phyloP scores from a whole-genome alignment of 2,113 vertebrate species.

The Pithys albifrons region DNA sequence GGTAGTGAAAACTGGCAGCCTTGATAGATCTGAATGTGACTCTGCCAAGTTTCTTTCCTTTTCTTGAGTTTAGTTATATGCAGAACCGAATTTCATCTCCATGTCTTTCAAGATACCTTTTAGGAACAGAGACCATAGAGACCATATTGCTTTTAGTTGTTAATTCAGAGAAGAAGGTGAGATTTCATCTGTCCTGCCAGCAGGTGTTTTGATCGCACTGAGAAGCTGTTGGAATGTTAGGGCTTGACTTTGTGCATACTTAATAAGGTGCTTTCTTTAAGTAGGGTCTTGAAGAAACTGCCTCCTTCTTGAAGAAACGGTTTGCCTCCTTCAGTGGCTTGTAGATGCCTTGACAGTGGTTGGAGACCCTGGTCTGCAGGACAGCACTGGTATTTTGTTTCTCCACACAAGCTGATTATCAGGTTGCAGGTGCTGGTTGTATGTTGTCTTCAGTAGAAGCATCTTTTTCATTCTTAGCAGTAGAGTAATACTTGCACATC shows the following conservation, averaged over 20 bases:
- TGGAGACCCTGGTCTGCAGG: background rate
- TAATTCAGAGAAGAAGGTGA: background rate
- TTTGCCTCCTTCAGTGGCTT: background rate
- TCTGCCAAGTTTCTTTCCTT: background rate
- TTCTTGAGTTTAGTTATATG: background rate
- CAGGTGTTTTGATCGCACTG: background rate
- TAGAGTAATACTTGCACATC: background rate
- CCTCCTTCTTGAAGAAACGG: background rate
- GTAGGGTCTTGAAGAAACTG: background rate
- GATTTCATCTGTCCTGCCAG: background rate
- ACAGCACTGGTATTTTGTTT: background rate
- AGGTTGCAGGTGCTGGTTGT: background rate
- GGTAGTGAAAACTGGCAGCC: background rate
- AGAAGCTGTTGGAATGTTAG: background rate
- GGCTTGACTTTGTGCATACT: background rate
- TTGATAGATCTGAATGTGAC: background rate
- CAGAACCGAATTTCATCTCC: background rate
- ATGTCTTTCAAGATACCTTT: background rate
- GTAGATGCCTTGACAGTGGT: background rate
- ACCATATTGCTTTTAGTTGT: background rate
- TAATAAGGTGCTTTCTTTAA: background rate
- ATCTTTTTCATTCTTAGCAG: background rate
- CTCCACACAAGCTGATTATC: background rate
- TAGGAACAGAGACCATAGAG: background rate
- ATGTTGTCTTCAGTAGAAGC: background rate